Base-by-base conservation (phyloP, 2,888 invertebrate species). In the Trachelus stipa region DNA sequence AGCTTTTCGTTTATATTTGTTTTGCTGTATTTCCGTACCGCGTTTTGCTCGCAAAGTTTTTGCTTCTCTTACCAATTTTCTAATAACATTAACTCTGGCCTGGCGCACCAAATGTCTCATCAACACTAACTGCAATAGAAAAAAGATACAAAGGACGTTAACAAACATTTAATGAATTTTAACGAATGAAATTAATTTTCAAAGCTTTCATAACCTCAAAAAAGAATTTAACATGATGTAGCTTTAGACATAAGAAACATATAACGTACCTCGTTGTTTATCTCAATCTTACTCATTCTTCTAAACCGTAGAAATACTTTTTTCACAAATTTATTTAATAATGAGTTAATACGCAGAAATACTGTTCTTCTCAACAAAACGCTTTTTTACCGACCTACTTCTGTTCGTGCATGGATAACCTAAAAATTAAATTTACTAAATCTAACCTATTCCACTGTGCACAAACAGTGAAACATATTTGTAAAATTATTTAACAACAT, bases 241-340 rank as follows among this genome's bases (percentile, higher is more conserved):
- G 56, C 23, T 9, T 2, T 23, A 23, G 6, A 23, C 23, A 9
- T 23, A 56, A 23, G 6, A 23, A 23, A 56, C 9, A 23, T 30
- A 73, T 34, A 69, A 83, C 86, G 73, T 76, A 90, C 90, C 84
- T 90, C 88, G 73, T 90, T 89, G 73, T 90, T 90, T 73, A 90
- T 82, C 77, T 87, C 87, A 9, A 75, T 77, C 80, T 87, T 85
- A 30, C 82, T 83, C 87, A 86, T 88, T 23, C 77, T 81, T 35
- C n/a, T 15, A 33, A 71, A 31, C 12, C 23, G 23, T 9, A 56
- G 23, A 23, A 9, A 56, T 56, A 56, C 23, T 23, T 23, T 9
- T 56, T 56, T 9, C 56, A 23, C 9, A 23, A 56, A 56, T 9
- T 15, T 2, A 56, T 56, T 56, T 23, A 56, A 15, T 40, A 40